Evolutionary conservation across 2,888 invertebrate genomes (phyloP), one percentile per base, ranked within the genome.

Genomic region (Torymus texanus): DNA sequence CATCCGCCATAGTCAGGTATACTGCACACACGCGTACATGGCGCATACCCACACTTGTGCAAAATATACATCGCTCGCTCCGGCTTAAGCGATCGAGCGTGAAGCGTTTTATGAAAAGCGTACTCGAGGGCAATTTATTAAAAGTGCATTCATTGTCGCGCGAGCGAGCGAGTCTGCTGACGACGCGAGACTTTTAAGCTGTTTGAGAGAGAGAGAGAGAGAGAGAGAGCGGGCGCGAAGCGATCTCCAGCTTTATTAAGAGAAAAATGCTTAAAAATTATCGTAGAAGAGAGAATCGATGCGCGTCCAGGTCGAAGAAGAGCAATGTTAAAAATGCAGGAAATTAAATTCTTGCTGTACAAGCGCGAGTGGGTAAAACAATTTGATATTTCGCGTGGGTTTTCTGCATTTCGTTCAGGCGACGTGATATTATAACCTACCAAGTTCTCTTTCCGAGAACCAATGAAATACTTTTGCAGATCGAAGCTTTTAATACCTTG

Each of bases 131-230:
- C 86, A 87, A 88, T 88, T 88, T 88, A 88, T 88, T 88, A 88
- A 88, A 88, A 88, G 87, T 86, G 88, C 87, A 88, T 88, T 87
- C 88, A 87, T 87, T 87, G 87, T 88, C 87, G 84, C 84, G 82
- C 8, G 58, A 21, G 18, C 8, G 58, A 21, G 18, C 16, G 62
- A 71, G 83, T 82, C 84, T 83, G 88, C 88, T 88, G 88, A 88
- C 87, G 85, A 77, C 83, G 86, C 83, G 82, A 71, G 82, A 83
- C 82, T 82, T 83, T 83, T 81, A 83, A 84, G 81, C 83, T 67
- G 80, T 80, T 78, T 21, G 18, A 67, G 61, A 24, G 55, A 53
- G 51, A 55, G 13, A 63, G 18, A 68, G 68, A 68, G 53, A 56
- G 24, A 61, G 75, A 50, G 1, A 50, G 59, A 72, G 51, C 53